Evolutionary conservation across 2,888 invertebrate species (phyloP).

Genomic region (Campoletis raptor): DNA sequence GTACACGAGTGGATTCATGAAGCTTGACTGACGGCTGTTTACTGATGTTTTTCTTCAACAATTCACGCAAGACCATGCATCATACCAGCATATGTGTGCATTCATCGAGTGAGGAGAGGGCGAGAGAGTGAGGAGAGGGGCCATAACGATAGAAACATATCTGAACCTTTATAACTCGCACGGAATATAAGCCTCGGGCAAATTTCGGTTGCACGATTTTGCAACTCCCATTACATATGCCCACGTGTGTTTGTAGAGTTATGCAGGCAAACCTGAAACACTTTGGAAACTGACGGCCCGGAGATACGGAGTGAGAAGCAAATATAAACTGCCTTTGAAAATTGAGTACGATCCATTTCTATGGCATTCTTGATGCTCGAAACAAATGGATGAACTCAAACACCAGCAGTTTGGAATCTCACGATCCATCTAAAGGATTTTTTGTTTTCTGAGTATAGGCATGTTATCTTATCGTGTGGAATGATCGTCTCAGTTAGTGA

Average conservation of each 20-base stretch:
- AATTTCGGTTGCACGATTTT: slow-evolving; percentile 43
- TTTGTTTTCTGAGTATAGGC: neutral
- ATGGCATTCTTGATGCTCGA: neutral
- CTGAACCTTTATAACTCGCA: neutral
- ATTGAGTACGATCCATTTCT: neutral
- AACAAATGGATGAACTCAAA: neutral
- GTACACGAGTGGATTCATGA: slow-evolving; percentile 20
- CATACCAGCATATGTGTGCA: slow-evolving; percentile 33
- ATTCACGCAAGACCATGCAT: slow-evolving; percentile 36
- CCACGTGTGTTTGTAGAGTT: slow-evolving; percentile 7
- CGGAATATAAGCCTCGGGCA: slow-evolving; percentile 40
- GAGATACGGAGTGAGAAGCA: slow-evolving; percentile 22
- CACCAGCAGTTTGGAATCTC: too few species aligned
- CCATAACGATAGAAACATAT: slow-evolving; percentile 22
- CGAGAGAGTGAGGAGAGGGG: neutral
- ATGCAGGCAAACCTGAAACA: slow-evolving; percentile 32
- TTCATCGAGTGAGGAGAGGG: neutral
- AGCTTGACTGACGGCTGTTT: slow-evolving; percentile 53
- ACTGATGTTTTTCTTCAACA: slow-evolving; percentile 51
- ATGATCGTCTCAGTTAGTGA: too few species aligned
- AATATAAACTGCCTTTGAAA: neutral
- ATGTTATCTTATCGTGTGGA: neutral
- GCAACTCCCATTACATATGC: slow-evolving; percentile 1
- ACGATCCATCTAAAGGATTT: too few species aligned
- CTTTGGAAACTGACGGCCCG: slow-evolving; percentile 15